Evolutionary conservation across 1,140 invertebrate genomes (phyloP).

Genomic region (Diachasmimorpha longicaudata): DNA sequence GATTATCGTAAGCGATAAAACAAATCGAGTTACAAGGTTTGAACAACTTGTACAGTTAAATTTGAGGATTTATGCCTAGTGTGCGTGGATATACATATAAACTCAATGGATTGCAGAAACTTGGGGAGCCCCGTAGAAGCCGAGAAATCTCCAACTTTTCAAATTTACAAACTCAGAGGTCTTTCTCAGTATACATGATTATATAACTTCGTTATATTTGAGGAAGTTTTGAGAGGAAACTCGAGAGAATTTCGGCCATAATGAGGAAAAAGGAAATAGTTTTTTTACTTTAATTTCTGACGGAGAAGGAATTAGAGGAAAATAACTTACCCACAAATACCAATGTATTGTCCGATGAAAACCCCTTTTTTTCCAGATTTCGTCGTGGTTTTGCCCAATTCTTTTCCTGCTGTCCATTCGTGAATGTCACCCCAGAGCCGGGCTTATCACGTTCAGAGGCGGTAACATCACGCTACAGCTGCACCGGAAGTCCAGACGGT

Average conservation of each 20-base stretch:
- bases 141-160: not conserved
- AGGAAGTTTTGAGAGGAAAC: not conserved
- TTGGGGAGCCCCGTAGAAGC: not conserved
- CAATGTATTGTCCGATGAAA: too few relatives aligned
- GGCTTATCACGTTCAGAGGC: slow-evolving; percentile 65
- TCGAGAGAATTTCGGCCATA: not conserved
- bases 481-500: slow-evolving; percentile 73
- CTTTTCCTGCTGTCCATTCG: slow-evolving; percentile 81
- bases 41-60: not conserved
- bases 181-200: not conserved
- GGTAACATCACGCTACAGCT: slow-evolving; percentile 73
- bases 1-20: not conserved
- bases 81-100: not conserved
- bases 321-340: too few relatives aligned
- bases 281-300: too few relatives aligned
- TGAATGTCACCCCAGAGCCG: slow-evolving; percentile 70
- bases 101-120: not conserved
- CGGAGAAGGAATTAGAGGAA: too few relatives aligned
- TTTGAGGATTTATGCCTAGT: not conserved
- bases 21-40: not conserved
- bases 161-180: not conserved
- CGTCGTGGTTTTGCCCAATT: slow-evolving; percentile 86
- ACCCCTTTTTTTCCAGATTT: slow-evolving; percentile 69
- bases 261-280: not conserved
- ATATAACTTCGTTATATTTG: not conserved